phyloP scores from a whole-genome alignment of 2,797 vertebrate species.

The Sus cebifrons region DNA sequence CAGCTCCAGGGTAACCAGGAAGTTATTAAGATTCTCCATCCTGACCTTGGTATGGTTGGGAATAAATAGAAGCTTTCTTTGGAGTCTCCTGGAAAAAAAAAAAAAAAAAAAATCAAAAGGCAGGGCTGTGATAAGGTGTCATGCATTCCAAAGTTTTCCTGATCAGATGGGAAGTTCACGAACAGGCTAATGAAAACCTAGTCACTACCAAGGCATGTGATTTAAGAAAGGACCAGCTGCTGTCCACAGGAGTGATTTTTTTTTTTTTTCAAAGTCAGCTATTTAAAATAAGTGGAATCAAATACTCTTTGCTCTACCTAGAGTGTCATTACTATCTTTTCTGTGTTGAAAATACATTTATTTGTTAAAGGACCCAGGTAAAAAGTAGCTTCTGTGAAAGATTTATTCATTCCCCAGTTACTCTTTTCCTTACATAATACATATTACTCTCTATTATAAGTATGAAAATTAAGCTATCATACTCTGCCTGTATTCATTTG shows the following conservation, averaged over 20 bases:
- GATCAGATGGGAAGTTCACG: neutral
- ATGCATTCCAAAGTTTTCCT: neutral
- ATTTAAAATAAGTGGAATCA: neutral
- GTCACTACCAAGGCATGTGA: neutral
- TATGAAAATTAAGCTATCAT: neutral
- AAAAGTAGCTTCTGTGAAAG: neutral
- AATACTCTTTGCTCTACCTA: neutral
- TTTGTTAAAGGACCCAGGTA: neutral
- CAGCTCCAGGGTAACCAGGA: slow-evolving; percentile 4
- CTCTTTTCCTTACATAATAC: neutral
- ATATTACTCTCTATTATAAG: neutral
- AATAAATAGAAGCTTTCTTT: slow-evolving; percentile 52
- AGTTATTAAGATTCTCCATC: slow-evolving; percentile 57
- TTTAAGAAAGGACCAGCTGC: neutral
- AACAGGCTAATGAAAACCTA: neutral
- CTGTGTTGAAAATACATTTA: neutral
- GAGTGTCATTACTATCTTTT: neutral
- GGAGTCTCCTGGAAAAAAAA: neutral
- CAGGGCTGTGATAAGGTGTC: neutral
- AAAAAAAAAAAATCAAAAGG: neutral
- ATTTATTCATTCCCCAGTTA: neutral
- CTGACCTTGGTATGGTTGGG: neutral
- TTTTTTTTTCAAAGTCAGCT: neutral
- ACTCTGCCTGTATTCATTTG: neutral
- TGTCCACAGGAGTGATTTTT: neutral